Base-by-base conservation (phyloP, 2,113 vertebrate species). In the Agapornis roseicollis region DNA sequence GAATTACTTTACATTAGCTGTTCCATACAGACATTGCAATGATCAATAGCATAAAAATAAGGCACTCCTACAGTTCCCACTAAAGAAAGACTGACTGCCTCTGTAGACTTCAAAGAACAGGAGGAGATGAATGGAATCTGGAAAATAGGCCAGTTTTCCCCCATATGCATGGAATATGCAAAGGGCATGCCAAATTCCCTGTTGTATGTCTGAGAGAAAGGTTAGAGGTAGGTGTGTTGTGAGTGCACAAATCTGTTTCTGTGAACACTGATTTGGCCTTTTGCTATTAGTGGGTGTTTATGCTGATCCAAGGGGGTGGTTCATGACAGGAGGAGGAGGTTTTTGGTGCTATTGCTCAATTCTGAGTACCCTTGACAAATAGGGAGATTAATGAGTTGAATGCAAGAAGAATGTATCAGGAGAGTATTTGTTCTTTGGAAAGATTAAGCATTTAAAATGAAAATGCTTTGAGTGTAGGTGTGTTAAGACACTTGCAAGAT, bases 311-410 rank as follows among this genome's bases (percentile, higher is more conserved):
- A 49, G 49, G 33, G 39, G 33, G 9, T 1, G 5, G 58, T 55
- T 72, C 28, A 46, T 81, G 95, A 70, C 85, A 91, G 77, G 93
- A 88, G 82, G 77, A 95, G 80, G 89, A 87, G 93, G 80, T 4
- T 71, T 82, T 61, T 69, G 50, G 82, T 85, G 77, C 65, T 77
- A 0, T 73, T 69, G 66, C 90, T 85, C 63, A 89, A 88, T 89
- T 53, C 55, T 76, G 70, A 85, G 19, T 49, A 35, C 55, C 44
- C 25, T 68, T 91, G 90, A 70, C 92, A 94, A 90, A 73, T 22
- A 69, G 85, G 28, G 41, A 96, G 91, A 97, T 93, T 85, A 93
- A 96, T 86, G 87, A 93, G 39, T 85, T 37, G 76, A 80, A 94
- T 33, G 46, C 70, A 37, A 18, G 16, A 64, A 16, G 73, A 94